Percentiles rank a stretch among this genome's conserved stretches.
phyloP scores from a whole-genome alignment of 1,140 invertebrate species.

The Drosophila pseudoananassae region DNA sequence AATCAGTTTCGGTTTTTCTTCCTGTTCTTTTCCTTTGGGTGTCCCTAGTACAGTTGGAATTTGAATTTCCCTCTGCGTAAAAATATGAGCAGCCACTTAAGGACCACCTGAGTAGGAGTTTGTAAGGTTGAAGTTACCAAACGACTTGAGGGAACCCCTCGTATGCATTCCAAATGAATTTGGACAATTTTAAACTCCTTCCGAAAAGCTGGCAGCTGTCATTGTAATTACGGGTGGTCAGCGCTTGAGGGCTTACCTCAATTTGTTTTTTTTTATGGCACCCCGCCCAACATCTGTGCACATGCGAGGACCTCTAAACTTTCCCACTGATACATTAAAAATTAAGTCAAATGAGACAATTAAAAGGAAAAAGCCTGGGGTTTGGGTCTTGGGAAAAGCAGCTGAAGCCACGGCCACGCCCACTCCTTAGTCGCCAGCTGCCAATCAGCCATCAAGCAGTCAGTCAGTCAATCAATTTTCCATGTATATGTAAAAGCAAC shows the following conservation, averaged over 20 bases:
- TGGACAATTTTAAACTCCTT: slow-evolving; percentile 34
- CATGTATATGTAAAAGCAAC: slow-evolving; percentile 22
- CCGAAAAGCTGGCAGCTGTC: slow-evolving; percentile 42
- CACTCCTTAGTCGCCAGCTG: slow-evolving; percentile 20
- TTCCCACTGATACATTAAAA: slow-evolving; percentile 53
- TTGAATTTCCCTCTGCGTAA: slow-evolving; percentile 22
- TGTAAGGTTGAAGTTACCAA: neutral
- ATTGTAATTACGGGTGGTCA: slow-evolving; percentile 38
- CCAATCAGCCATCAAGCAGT: slow-evolving; percentile 54
- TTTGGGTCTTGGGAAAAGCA: slow-evolving; percentile 12
- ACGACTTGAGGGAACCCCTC: neutral
- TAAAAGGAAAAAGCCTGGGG: slow-evolving; percentile 13
- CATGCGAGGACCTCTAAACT: slow-evolving; percentile 28
- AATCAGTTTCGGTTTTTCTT: slow-evolving; percentile 31
- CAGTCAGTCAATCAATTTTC: slow-evolving; percentile 57
- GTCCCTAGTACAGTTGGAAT: slow-evolving; percentile 23
- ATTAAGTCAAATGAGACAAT: slow-evolving; percentile 49
- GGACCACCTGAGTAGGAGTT: slow-evolving; percentile 1
- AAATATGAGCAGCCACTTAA: slow-evolving; percentile 29
- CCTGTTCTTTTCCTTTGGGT: slow-evolving; percentile 21
- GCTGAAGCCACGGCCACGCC: slow-evolving; percentile 6
- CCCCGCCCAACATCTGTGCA: slow-evolving; percentile 23
- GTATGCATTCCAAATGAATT: slow-evolving; percentile 34
- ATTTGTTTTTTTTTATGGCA: neutral
- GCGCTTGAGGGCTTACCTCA: slow-evolving; percentile 7